Evolutionary conservation across 2,888 invertebrate species (phyloP).

Genomic region (Conops quadrifasciatus): DNA sequence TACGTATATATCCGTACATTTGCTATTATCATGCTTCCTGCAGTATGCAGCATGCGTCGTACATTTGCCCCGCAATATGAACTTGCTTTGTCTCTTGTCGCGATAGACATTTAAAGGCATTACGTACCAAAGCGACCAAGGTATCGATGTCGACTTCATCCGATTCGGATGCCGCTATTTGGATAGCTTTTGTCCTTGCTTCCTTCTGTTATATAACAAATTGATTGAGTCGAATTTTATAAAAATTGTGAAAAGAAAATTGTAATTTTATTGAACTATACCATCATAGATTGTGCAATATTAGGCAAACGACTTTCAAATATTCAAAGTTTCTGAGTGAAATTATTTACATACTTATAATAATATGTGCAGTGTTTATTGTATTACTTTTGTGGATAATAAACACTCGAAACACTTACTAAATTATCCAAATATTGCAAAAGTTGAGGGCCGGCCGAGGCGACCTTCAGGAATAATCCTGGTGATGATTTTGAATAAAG

Average conservation of each 20-base stretch:
- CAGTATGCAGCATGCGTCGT: constrained; percentile 65
- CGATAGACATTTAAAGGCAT: constrained; percentile 63
- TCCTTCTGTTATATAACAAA: constrained; percentile 39
- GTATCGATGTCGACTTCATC: constrained; percentile 57
- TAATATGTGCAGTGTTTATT: constrained; percentile 44
- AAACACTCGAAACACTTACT: constrained; percentile 65
- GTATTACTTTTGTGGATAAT: constrained; percentile 46
- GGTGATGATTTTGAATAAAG: constrained; percentile 71
- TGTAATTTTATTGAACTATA: constrained; percentile 1
- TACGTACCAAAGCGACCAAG: constrained; percentile 63
- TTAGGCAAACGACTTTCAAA: not conserved
- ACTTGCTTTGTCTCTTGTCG: constrained; percentile 59
- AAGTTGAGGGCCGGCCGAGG: constrained; percentile 79
- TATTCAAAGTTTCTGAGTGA: no score
- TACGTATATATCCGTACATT: not conserved
- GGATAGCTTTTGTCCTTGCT: constrained; percentile 44
- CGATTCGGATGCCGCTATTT: constrained; percentile 56
- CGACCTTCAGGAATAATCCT: constrained; percentile 73
- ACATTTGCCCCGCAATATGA: constrained; percentile 66
- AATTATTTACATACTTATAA: constrained; percentile 4
- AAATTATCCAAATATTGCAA: constrained; percentile 78
- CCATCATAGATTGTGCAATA: not conserved
- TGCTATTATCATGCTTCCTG: constrained; percentile 43
- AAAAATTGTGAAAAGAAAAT: not conserved
- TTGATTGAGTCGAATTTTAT: not conserved